Conservation (phyloP, 2,888 invertebrate species). For the Patella caerulea region DNA sequence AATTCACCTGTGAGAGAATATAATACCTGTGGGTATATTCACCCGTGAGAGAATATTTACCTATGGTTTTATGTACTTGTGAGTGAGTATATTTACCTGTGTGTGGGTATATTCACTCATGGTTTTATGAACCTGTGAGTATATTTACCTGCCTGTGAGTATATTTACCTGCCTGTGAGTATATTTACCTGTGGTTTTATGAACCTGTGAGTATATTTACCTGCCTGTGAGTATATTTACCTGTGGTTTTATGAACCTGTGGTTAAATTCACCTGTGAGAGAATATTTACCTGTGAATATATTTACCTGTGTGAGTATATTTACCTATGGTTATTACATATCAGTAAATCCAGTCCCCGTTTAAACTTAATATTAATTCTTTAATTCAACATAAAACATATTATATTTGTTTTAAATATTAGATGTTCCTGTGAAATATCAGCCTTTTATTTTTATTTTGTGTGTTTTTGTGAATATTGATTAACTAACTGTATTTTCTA, state of each 20-base stretch:
- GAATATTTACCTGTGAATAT: not conserved
- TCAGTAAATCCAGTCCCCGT: too few relatives aligned
- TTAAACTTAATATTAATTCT: too few relatives aligned
- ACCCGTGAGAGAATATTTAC: not conserved
- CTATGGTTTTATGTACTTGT: not conserved
- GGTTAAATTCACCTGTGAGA: not conserved
- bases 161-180: not conserved
- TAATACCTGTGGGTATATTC: not conserved
- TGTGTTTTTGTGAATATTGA: too few relatives aligned
- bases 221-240: not conserved
- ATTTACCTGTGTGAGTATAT: not conserved
- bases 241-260: not conserved
- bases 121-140: not conserved
- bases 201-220: not conserved
- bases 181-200: not conserved
- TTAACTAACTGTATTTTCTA: too few relatives aligned
- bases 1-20: constrained; percentile 9
- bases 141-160: not conserved
- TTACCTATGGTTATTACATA: not conserved
- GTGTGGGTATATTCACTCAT: not conserved
- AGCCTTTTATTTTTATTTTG: too few relatives aligned
- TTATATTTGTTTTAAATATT: too few relatives aligned
- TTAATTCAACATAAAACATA: too few relatives aligned
- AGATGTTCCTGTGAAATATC: too few relatives aligned
- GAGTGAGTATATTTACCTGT: not conserved